Base-by-base conservation (phyloP, 2,888 invertebrate genomes). In the Chrysodeixis includens region DNA sequence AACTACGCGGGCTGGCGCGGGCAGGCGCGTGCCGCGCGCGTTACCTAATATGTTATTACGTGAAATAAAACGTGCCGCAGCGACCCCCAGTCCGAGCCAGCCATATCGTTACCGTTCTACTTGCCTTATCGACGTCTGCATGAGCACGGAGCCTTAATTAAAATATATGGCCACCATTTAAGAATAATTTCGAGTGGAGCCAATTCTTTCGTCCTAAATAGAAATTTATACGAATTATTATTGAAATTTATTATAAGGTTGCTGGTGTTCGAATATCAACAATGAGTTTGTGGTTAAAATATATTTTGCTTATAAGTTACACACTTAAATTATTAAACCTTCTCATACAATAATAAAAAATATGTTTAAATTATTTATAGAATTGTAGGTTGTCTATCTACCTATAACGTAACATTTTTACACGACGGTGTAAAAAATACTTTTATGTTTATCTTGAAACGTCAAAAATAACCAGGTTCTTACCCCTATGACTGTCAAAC, bases 31-130 rank as follows among this genome's bases (percentile, higher is more conserved):
- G 89, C 90, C 85, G 76, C 81, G 69, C 81, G 85, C 83, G 77
- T 82, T 80, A 76, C 83, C 89, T 92, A 93, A 93, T 93, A 89
- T 92, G 93, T 93, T 93, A 92, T 93, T 93, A 94, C 88, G 90
- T 88, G 92, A 90, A 92, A 93, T 93, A 93, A 92, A 93, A 91
- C 88, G 83, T 77, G 86, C 83, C 82, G 71, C 89, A 83, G 79
- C 83, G 84, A 79, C 78, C 83, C 79, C 79, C 82, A 79, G 81
- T 82, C 83, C 78, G 79, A 83, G 78, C 76, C 76, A 63, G 78
- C 76, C 79, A 76, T 83, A 83, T 82, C 84, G 84, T 87, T 89
- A 88, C 87, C 83, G 81, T 77, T 73, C 81, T 78, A 84, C 87
- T 84, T 83, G 85, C 86, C 86, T 89, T 91, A 93, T 92, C 91